Evolutionary conservation across 1,140 invertebrate species (phyloP), one percentile per base, ranked within the genome.

Genomic region (Nephotettix cincticeps): DNA sequence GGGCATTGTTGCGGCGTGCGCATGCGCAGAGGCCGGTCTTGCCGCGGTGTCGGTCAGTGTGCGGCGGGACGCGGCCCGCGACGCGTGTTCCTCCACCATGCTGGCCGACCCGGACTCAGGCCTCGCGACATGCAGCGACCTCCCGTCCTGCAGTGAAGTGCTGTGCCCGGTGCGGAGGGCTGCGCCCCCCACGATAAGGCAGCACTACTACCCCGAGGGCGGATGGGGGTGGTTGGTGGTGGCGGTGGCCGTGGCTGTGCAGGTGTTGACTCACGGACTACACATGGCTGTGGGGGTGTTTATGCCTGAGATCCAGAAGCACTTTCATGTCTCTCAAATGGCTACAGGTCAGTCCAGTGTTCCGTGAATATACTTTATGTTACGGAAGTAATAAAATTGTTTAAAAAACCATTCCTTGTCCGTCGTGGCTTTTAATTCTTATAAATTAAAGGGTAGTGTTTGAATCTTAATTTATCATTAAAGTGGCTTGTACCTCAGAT

Each of bases 171-270:
- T 73, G 47, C 67, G 71, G 21, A 61, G 71, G 19, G 71, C 72
- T 6, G 69, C 75, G 43, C 73, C 72, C 61, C 74, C 75, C 65
- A 84, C 83, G 13, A 81, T 86, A 73, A 80, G 78, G 71, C 85
- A 86, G 73, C 86, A 89, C 75, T 88, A 88, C 77, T 89, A 88
- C 74, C 88, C 88, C 0, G 88, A 89, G 77, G 87, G 85, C 40
- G 87, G 87, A 65, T 90, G 88, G 88, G 88, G 88, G 17, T 89
- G 88, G 87, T 80, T 88, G 68, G 81, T 89, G 45, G 81, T 85
- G 1, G 75, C 81, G 11, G 83, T 84, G 13, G 81, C 83, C 21
- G 79, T 87, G 36, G 74, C 86, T 27, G 84, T 85, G 36, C 83
- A 87, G 73, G 76, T 85, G 40, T 76, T 88, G 36, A 77, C 80